Conservation (phyloP, 1,140 invertebrate species). For the Ladona fulva region DNA sequence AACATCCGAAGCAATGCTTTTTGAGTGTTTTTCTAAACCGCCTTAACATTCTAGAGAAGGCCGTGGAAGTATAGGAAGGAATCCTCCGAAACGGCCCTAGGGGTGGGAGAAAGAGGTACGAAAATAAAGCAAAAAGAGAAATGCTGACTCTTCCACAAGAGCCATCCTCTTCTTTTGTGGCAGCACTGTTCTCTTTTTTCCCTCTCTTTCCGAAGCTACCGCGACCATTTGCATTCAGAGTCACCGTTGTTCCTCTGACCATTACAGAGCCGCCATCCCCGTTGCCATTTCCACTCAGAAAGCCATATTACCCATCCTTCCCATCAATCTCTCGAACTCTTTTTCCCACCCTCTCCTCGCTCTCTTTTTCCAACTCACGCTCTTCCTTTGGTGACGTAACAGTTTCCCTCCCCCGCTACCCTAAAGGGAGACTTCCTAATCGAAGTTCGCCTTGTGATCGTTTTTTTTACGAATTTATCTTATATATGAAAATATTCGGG, state of each 20-base stretch:
- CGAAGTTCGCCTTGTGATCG: too few relatives aligned
- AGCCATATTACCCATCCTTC: background rate
- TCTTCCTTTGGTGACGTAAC: background rate
- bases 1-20: background rate
- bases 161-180: background rate
- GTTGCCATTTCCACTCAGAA: background rate
- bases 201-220: background rate
- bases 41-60: background rate
- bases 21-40: background rate
- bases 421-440: too few relatives aligned
- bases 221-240: background rate
- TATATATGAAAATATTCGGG: too few relatives aligned
- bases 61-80: background rate
- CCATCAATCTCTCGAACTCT: background rate
- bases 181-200: background rate
- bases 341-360: background rate
- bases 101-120: background rate
- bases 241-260: background rate
- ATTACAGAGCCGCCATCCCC: background rate
- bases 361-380: background rate
- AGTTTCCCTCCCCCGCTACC: background rate
- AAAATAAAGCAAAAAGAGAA: background rate
- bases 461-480: too few relatives aligned
- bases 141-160: background rate
- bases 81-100: background rate